These are phyloP conservation scores for Galaxias olidus DNA, from an alignment of 2,797 vertebrate genomes.

Conservation along the genomic window DNA sequence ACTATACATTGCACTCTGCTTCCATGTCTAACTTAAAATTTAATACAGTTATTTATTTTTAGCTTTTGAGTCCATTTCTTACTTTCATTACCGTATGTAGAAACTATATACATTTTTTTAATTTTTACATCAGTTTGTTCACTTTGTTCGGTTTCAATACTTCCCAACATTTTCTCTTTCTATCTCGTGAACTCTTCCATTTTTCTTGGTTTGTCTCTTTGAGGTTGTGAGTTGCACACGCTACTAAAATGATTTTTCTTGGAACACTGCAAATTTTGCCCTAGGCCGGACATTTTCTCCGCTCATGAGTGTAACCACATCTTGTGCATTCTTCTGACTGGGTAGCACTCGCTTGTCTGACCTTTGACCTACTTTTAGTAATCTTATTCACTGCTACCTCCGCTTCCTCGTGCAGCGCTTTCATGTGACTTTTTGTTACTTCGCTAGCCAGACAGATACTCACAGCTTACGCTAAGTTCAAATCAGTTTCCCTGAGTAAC, in stretches of 20 bases:
- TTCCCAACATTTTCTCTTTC: constrained; percentile 9
- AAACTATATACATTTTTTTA: not conserved
- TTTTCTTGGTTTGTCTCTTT: constrained; percentile 5
- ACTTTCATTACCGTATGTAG: constrained; percentile 9
- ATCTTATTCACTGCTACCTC: too few relatives aligned
- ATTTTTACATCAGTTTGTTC: constrained; percentile 10
- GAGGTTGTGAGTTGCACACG: constrained; percentile 14
- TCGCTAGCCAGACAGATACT: too few relatives aligned
- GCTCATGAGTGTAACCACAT: constrained; percentile 20
- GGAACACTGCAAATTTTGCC: constrained; percentile 11
- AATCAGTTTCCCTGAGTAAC: too few relatives aligned
- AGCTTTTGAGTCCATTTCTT: constrained; percentile 10
- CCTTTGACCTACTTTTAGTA: too few relatives aligned
- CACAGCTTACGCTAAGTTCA: too few relatives aligned
- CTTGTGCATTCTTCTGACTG: constrained; percentile 20
- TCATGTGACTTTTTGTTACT: too few relatives aligned
- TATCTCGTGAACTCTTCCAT: constrained; percentile 13
- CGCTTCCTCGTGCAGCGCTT: too few relatives aligned
- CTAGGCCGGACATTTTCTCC: constrained; percentile 4
- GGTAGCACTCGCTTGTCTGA: too few relatives aligned
- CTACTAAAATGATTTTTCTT: constrained; percentile 25
- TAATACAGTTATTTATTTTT: constrained; percentile 10
- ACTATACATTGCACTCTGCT: constrained; percentile 12
- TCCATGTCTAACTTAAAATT: too few relatives aligned
- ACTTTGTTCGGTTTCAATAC: not conserved